phyloP scores from a whole-genome alignment of 1,140 invertebrate genomes.

The Papilio glaucus region DNA sequence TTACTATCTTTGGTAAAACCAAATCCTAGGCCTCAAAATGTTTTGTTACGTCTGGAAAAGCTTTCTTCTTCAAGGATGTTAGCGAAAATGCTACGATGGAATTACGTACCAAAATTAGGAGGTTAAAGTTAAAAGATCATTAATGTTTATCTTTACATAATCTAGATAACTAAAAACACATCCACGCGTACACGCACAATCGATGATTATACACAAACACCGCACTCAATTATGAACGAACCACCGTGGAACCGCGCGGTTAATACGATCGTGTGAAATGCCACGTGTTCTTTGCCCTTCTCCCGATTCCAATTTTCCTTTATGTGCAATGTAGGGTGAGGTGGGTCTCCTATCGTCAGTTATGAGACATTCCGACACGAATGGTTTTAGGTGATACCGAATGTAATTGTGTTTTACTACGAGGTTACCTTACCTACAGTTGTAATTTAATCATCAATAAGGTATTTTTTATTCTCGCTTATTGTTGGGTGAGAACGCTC shows the following conservation, averaged over 20 bases:
- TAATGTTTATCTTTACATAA: not conserved
- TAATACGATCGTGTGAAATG: slow-evolving; percentile 69
- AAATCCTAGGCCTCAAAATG: no score
- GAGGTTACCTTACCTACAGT: not conserved
- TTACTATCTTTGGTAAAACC: no score
- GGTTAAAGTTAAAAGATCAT: not conserved
- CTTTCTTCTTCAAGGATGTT: not conserved
- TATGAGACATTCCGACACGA: slow-evolving; percentile 22
- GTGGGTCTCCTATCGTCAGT: slow-evolving; percentile 4
- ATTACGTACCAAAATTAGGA: no score
- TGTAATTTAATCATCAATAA: not conserved
- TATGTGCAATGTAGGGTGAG: slow-evolving; percentile 46
- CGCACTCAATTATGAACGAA: slow-evolving; percentile 60
- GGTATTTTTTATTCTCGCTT: not conserved
- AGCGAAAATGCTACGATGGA: no score
- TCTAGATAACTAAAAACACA: not conserved
- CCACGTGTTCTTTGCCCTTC: slow-evolving; percentile 58
- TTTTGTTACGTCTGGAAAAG: no score
- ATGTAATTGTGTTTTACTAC: slow-evolving; percentile 6
- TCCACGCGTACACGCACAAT: slow-evolving; percentile 9
- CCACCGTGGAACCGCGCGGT: slow-evolving; percentile 48
- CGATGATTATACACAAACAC: slow-evolving; percentile 47
- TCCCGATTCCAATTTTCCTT: slow-evolving; percentile 72
- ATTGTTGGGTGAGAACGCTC: no score
- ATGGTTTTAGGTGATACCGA: not conserved